phyloP scores from a whole-genome alignment of 92 coral and sea anemone species.

The Phymanthus crucifer region DNA sequence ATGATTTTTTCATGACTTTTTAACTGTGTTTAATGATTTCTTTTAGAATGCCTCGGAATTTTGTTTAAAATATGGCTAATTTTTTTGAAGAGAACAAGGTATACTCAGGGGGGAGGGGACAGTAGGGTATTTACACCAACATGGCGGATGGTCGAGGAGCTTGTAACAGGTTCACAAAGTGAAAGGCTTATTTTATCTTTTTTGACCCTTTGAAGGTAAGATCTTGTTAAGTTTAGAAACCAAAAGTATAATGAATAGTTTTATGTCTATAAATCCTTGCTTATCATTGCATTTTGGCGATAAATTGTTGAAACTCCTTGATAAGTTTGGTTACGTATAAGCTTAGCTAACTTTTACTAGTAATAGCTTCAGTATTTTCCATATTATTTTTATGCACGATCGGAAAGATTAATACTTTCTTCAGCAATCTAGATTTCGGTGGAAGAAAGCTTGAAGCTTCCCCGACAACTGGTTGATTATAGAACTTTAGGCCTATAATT shows the following conservation, averaged over 20 bases:
- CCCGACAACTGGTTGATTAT: too few relatives aligned
- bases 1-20: neutral
- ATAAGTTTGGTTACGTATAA: too few relatives aligned
- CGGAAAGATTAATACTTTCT: too few relatives aligned
- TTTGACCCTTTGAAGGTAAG: neutral
- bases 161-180: neutral
- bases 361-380: too few relatives aligned
- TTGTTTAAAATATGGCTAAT: neutral
- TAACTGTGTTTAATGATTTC: neutral
- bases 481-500: too few relatives aligned
- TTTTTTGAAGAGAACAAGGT: neutral
- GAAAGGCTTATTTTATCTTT: neutral
- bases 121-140: neutral
- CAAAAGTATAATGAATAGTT: neutral
- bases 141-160: neutral
- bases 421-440: too few relatives aligned
- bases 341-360: too few relatives aligned
- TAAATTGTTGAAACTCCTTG: neutral
- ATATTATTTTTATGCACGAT: too few relatives aligned
- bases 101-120: neutral
- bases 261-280: neutral
- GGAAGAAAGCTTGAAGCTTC: too few relatives aligned
- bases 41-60: neutral
- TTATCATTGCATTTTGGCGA: neutral
- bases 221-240: neutral